These are phyloP conservation scores for Ostrea denselamellosa DNA, from an alignment of 1,140 invertebrate species.

Conservation along the genomic window DNA sequence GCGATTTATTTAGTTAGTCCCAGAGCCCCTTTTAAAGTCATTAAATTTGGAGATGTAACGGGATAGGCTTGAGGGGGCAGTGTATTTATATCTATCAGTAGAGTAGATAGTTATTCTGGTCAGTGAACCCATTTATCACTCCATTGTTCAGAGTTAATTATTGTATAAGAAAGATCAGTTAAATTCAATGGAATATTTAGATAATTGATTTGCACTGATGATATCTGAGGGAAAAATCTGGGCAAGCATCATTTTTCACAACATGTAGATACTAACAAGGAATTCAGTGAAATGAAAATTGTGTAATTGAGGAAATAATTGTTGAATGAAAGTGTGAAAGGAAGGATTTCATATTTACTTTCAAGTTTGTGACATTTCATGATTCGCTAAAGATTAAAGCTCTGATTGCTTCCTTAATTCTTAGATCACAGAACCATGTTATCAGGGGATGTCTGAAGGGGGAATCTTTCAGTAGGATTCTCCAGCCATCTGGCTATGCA, in stretches of 20 bases:
- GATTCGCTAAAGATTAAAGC: not conserved
- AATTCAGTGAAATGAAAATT: not conserved
- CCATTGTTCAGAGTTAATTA: not conserved
- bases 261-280: not conserved
- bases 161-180: not conserved
- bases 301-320: not conserved
- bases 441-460: not conserved
- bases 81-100: constrained; percentile 22
- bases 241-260: not conserved
- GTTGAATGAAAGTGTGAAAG: not conserved
- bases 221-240: not conserved
- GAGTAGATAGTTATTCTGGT: not conserved
- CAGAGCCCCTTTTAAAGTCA: constrained; percentile 5
- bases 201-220: constrained; percentile 3
- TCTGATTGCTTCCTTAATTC: not conserved
- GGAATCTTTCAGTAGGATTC: not conserved
- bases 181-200: not conserved
- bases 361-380: not conserved
- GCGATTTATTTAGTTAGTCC: not conserved
- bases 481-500: not conserved
- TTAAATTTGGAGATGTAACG: constrained; percentile 11
- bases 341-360: not conserved
- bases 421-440: not conserved
- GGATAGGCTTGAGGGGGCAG: constrained; percentile 29
- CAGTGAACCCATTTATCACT: not conserved